Base-by-base conservation (phyloP, 2,888 invertebrate species). In the Megamerina dolium region DNA sequence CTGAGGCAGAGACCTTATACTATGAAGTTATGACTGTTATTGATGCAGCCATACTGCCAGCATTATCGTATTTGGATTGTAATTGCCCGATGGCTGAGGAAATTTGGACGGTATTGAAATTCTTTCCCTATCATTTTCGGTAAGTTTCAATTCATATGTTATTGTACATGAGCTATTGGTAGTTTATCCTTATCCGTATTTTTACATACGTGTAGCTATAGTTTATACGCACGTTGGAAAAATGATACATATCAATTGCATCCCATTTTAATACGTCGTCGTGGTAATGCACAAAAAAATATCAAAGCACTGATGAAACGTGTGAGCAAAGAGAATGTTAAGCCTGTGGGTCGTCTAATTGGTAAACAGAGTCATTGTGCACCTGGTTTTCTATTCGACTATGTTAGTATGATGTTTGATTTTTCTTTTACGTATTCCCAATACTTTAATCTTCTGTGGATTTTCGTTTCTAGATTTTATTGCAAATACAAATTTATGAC, bases 41-140 rank as follows among this genome's bases (percentile, higher is more conserved):
- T 44, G 96, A 97, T 65, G 82, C 88, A 33, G 85, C 88, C 2
- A 78, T 99, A 48, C 72, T 99, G 48, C 97, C 99, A 0, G 82
- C 93, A 1, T 75, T 99, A 17, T 89, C 93, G 0, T 82, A 93
- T 56, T 80, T 95, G 76, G 91, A 93, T 53, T 87, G 88, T 57
- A 97, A 97, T 72, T 95, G 94, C 66, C 91, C 93, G 56, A 83
- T 97, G 70, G 88, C 95, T 4, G 96, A 99, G 70, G 95, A 97
- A 71, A 80, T 99, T 48, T 99, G 97, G 87, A 83, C 83, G 35
- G 79, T 97, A 37, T 72, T 94, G 14, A 87, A 87, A 64, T 74
- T 84, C 37, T 91, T 86, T 71, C 89, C 92, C 0, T 92, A 93
- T 68, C 87, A 91, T 56, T 81, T 81, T 73, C 64, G 72, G 49